Percentiles rank a stretch among this genome's conserved stretches.
These are phyloP conservation scores for Oxytorus armatus DNA, from an alignment of 2,888 invertebrate genomes.

Conservation along the genomic window DNA sequence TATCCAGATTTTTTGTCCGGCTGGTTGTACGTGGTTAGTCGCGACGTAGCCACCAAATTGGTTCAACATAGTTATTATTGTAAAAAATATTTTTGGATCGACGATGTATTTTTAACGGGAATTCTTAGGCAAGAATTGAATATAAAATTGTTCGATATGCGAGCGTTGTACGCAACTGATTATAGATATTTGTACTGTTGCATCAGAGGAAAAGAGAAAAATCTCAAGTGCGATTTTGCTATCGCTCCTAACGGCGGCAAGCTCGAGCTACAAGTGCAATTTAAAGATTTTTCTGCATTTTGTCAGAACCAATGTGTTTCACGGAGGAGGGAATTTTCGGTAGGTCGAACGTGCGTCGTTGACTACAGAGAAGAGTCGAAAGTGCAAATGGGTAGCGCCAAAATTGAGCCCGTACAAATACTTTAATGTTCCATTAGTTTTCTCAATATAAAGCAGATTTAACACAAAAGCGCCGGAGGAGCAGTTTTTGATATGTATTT, in stretches of 20 bases:
- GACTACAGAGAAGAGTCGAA: constrained; percentile 69
- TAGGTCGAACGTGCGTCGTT: constrained; percentile 75
- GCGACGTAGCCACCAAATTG: constrained; percentile 87
- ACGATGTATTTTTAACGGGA: constrained; percentile 95
- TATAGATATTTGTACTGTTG: constrained; percentile 91
- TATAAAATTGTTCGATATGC: constrained; percentile 87
- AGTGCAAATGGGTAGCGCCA: constrained; percentile 68
- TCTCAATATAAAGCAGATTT: too few relatives aligned
- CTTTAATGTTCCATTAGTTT: constrained; percentile 31
- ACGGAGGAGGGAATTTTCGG: constrained; percentile 64
- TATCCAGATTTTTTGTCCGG: constrained; percentile 93
- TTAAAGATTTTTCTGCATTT: constrained; percentile 87
- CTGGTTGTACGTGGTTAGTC: constrained; percentile 93
- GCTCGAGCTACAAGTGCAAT: constrained; percentile 88
- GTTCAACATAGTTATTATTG: constrained; percentile 86
- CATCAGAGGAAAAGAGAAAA: constrained; percentile 85
- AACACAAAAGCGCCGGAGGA: too few relatives aligned
- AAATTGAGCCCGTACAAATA: constrained; percentile 67
- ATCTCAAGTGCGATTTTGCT: constrained; percentile 87
- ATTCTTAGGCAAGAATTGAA: constrained; percentile 87
- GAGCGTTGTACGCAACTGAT: constrained; percentile 89
- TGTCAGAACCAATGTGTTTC: constrained; percentile 83
- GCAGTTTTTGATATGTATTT: too few relatives aligned
- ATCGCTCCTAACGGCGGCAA: constrained; percentile 93
- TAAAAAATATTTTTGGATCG: constrained; percentile 94